These are phyloP conservation scores for Zosterops pallidus DNA, from an alignment of 2,113 vertebrate genomes.

Conservation along the genomic window DNA sequence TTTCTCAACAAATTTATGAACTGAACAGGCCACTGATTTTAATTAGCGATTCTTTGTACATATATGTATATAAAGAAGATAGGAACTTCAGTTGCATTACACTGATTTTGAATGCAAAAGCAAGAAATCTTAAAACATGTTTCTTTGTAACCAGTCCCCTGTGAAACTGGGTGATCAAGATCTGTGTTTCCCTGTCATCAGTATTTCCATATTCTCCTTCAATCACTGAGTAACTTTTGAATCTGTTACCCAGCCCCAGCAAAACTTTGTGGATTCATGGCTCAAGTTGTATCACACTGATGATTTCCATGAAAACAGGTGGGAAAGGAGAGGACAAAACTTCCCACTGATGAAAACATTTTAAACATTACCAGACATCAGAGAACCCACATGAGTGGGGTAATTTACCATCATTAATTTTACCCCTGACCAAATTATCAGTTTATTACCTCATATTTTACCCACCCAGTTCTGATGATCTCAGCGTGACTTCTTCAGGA, in stretches of 20 bases:
- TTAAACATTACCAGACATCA: not conserved
- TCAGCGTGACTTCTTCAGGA: not conserved
- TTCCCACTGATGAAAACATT: not conserved
- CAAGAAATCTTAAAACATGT: not conserved
- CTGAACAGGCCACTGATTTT: not conserved
- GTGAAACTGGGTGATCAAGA: not conserved
- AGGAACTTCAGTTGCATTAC: not conserved
- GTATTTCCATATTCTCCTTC: not conserved
- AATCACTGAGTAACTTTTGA: not conserved
- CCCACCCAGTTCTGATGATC: not conserved
- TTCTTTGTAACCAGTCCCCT: not conserved
- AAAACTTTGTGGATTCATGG: not conserved
- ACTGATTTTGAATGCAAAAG: not conserved
- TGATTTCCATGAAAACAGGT: not conserved
- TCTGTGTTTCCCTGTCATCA: not conserved
- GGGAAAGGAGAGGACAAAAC: not conserved
- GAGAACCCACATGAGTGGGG: not conserved
- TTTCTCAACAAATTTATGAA: not conserved
- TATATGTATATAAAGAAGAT: not conserved
- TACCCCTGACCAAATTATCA: not conserved
- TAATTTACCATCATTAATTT: not conserved
- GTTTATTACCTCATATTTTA: not conserved
- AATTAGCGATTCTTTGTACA: not conserved
- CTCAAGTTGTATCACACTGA: not conserved
- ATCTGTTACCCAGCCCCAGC: not conserved